Evolutionary conservation across 1,140 invertebrate genomes (phyloP), one percentile per base, ranked within the genome.

Genomic region (Drosophila albomicans): DNA sequence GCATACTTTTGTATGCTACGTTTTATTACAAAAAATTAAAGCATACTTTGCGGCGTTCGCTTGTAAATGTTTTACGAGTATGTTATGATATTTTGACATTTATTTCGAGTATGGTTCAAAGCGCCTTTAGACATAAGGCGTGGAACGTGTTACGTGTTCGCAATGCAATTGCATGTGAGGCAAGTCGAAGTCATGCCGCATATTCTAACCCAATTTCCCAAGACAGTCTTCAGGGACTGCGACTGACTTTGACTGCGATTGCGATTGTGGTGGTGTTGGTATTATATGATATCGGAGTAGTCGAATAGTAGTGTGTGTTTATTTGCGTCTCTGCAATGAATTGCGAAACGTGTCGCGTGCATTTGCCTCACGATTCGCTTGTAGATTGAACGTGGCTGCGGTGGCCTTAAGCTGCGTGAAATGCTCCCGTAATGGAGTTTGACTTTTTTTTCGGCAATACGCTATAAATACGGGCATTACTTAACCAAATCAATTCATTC

Each of bases 321-420:
- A 38, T 10, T 10, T 38, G 10, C 16, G 28, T n/a, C 48, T 46
- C 41, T 46, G 38, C 32, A 45, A 62, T 20, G 41, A 46, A 86
- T 88, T 87, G 79, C 84, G 81, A 86, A 86, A 86, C 84, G 70
- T 76, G 82, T 69, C 73, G 77, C 84, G 72, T 82, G 84, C 84
- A 88, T 88, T 88, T 79, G 80, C 66, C 64, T 80, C 84, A 87
- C 84, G 84, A 87, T 82, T 84, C 46, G 76, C 84, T 87, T 88
- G 84, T 88, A 74, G 76, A 80, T 80, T 70, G 73, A 64, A 88
- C 84, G 84, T 86, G 75, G 72, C 59, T 43, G 45, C 13, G 13
- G 10, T n/a, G 61, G 28, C 51, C 41, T 41, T 56, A 66, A 45
- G 54, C 45, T 62, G 70, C 78, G 76, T 87, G 82, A 71, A 69